A percentile compares a stretch with the other conserved stretches of the same genome.
phyloP scores from a whole-genome alignment of 2,888 invertebrate species.

The Scaptomyza flava region DNA sequence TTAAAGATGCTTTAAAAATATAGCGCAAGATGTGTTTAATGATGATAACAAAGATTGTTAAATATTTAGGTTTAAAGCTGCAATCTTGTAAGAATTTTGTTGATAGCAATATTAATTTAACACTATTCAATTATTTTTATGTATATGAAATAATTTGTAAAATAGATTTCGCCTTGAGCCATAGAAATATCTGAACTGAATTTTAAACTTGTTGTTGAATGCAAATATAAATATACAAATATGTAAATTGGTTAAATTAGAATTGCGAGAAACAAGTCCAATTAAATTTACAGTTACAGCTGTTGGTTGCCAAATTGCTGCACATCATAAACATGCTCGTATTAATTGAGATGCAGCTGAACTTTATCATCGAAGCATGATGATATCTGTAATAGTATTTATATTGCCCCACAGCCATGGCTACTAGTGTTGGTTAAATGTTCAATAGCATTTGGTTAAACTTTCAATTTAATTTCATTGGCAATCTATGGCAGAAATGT shows the following conservation, averaged over 20 bases:
- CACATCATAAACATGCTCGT: constrained; percentile 1
- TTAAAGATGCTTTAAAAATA: constrained; percentile 25
- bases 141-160: background rate
- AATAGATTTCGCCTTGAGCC: background rate
- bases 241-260: constrained; percentile 7
- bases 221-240: background rate
- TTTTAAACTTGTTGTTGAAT: background rate
- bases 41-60: constrained; percentile 44
- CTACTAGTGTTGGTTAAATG: constrained; percentile 2
- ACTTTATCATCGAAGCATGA: constrained; percentile 26
- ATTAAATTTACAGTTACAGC: background rate
- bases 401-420: background rate
- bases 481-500: constrained; percentile 38
- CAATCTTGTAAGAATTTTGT: background rate
- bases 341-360: constrained; percentile 33
- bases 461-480: constrained; percentile 57
- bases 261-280: background rate
- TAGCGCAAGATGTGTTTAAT: constrained; percentile 13
- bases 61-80: constrained; percentile 46
- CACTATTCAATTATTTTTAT: background rate
- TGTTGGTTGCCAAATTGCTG: constrained; percentile 2
- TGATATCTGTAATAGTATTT: too few species aligned
- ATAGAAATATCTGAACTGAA: background rate
- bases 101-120: background rate
- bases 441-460: constrained; percentile 24